These are phyloP conservation scores for Delphinapterus leucas DNA, from an alignment of 2,113 vertebrate species.

Conservation along the genomic window DNA sequence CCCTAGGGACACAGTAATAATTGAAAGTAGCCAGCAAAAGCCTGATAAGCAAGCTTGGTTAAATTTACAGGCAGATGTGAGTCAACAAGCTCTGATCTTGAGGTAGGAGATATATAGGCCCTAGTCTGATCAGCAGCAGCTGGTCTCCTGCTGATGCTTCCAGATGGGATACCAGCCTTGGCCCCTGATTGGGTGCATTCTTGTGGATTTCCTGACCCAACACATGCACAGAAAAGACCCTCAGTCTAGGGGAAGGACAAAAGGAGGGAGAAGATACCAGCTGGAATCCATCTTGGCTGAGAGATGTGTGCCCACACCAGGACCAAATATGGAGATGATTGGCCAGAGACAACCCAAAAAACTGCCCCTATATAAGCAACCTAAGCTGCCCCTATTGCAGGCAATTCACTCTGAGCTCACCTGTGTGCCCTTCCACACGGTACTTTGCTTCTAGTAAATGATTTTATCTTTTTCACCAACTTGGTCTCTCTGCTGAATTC, in stretches of 20 bases:
- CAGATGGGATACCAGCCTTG: background rate
- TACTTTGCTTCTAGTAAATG: background rate
- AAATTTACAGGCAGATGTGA: constrained; percentile 8
- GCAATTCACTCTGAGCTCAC: background rate
- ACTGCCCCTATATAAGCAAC: background rate
- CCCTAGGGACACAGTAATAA: background rate
- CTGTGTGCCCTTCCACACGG: background rate
- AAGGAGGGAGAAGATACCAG: background rate
- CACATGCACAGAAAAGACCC: background rate
- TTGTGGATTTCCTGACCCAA: background rate
- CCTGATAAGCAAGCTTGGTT: constrained; percentile 40
- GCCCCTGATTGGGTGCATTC: background rate
- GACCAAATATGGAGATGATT: background rate
- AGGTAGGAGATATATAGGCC: background rate
- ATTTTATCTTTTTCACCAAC: background rate
- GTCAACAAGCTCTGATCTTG: background rate
- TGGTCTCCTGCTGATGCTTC: background rate
- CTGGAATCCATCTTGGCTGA: background rate
- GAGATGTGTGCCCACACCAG: background rate
- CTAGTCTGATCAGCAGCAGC: background rate
- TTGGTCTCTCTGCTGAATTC: background rate
- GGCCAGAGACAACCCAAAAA: background rate
- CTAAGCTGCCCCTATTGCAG: background rate
- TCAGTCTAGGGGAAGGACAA: background rate
- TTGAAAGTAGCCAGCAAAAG: background rate